phyloP scores from a whole-genome alignment of 2,113 vertebrate species.

The Pimephales promelas region DNA sequence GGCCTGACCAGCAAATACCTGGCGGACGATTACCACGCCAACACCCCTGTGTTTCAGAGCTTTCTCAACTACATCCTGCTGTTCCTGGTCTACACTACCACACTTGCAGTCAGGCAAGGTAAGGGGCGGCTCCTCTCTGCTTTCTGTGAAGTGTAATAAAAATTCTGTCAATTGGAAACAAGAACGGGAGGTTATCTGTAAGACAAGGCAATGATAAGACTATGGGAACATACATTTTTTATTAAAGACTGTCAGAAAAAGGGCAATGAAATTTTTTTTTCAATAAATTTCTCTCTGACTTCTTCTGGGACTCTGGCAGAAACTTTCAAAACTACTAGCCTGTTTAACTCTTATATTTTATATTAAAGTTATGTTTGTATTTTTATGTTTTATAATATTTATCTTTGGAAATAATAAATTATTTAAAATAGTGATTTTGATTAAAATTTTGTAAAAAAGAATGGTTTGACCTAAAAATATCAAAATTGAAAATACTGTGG shows the following conservation, averaged over 20 bases:
- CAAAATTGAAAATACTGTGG: no score
- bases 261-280: not conserved
- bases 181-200: not conserved
- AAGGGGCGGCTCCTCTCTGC: slow-evolving; percentile 55
- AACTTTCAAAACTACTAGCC: not conserved
- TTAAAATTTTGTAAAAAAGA: not conserved
- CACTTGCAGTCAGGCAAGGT: slow-evolving; percentile 95
- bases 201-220: not conserved
- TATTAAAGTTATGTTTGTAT: not conserved
- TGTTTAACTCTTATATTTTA: not conserved
- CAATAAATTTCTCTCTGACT: slow-evolving; percentile 1
- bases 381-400: not conserved
- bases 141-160: not conserved
- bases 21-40: slow-evolving; percentile 92
- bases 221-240: not conserved
- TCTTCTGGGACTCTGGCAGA: not conserved
- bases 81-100: slow-evolving; percentile 96
- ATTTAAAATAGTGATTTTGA: not conserved
- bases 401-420: no score
- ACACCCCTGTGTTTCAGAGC: slow-evolving; percentile 96
- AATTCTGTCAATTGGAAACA: slow-evolving; percentile 13
- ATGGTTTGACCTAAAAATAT: no score
- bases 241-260: slow-evolving; percentile 3
- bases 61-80: slow-evolving; percentile 97
- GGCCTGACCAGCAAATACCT: slow-evolving; percentile 94